Conservation (phyloP, 2,113 vertebrate species). For the Furnarius figulus region DNA sequence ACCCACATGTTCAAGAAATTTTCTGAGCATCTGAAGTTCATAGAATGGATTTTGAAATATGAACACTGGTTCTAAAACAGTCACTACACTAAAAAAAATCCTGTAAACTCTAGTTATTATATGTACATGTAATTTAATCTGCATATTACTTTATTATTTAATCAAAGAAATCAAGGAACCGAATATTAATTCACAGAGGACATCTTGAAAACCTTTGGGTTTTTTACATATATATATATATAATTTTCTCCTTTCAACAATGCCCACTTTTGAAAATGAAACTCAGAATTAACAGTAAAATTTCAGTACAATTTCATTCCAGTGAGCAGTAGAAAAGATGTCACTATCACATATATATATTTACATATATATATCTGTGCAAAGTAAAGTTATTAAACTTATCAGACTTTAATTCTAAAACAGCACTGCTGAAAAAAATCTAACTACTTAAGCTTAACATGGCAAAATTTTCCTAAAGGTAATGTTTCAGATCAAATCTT, state of each 20-base stretch:
- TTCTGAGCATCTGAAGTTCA: neutral
- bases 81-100: neutral
- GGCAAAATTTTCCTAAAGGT: neutral
- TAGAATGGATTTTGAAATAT: neutral
- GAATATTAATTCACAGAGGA: neutral
- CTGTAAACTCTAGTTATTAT: neutral
- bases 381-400: neutral
- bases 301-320: neutral
- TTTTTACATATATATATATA: fast-evolving
- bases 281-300: neutral
- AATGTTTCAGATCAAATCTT: neutral
- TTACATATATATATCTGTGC: neutral
- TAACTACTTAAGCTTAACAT: neutral
- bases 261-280: neutral
- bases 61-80: neutral
- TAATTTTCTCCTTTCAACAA: neutral
- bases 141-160: neutral
- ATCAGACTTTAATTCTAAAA: neutral
- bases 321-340: neutral
- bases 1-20: neutral
- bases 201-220: neutral
- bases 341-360: neutral
- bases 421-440: neutral
- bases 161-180: neutral
- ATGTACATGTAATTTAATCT: neutral